Evolutionary conservation across 2,888 invertebrate genomes (phyloP).

Genomic region (Willowsia nigromaculata): DNA sequence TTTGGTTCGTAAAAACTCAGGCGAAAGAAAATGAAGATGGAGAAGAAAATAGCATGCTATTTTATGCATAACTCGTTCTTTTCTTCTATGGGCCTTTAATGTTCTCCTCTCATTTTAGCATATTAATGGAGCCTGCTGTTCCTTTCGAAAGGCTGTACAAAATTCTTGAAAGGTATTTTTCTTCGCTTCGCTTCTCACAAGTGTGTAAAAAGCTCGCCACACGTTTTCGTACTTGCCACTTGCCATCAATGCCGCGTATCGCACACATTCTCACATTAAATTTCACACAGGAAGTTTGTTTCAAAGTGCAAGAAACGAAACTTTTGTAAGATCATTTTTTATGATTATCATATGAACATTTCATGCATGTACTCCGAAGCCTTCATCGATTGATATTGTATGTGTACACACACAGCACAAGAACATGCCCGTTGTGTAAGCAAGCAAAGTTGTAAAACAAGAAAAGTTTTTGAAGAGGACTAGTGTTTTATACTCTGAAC

Average conservation of each 20-base stretch:
- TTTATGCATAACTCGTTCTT: constrained; percentile 30
- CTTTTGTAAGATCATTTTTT: not conserved
- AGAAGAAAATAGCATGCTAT: constrained; percentile 14
- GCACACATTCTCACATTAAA: not conserved
- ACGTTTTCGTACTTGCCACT: not conserved
- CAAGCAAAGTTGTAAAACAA: not conserved
- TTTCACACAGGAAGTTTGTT: constrained; percentile 54
- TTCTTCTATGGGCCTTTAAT: not conserved
- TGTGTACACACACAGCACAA: not conserved
- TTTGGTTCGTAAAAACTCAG: not conserved
- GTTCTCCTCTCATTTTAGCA: not conserved
- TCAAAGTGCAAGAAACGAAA: constrained; percentile 2
- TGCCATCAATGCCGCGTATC: not conserved
- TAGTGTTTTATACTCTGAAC: not conserved
- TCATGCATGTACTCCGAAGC: not conserved
- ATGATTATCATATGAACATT: not conserved
- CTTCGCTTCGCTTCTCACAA: not conserved
- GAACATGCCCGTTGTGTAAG: not conserved
- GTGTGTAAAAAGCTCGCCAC: no score
- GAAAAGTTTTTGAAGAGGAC: not conserved
- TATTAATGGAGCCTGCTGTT: constrained; percentile 25
- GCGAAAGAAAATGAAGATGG: constrained; percentile 3
- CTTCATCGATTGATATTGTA: not conserved
- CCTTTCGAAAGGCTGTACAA: not conserved
- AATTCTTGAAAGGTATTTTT: not conserved